These are phyloP conservation scores for Ibidorhyncha struthersii DNA, from an alignment of 2,113 vertebrate species.

Conservation along the genomic window DNA sequence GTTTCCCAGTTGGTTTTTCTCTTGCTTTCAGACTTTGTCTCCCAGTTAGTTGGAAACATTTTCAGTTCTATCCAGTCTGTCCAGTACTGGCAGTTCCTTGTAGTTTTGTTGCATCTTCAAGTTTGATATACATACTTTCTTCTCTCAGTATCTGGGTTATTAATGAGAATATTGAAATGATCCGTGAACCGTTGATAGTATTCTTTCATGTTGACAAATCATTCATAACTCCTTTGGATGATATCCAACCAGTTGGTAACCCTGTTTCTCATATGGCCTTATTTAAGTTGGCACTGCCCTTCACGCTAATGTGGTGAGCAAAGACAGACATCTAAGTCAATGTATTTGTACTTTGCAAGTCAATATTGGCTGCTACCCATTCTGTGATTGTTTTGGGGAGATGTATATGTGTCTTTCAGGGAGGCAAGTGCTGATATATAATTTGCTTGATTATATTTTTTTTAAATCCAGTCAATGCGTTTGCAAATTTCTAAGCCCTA, in stretches of 20 bases:
- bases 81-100: not conserved
- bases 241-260: not conserved
- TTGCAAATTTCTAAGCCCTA: not conserved
- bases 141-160: not conserved
- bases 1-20: not conserved
- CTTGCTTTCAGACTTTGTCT: not conserved
- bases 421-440: not conserved
- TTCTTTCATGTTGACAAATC: not conserved
- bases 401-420: not conserved
- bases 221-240: not conserved
- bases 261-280: not conserved
- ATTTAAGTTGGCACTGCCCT: not conserved
- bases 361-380: not conserved
- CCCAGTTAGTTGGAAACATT: not conserved
- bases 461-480: not conserved
- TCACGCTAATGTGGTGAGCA: not conserved
- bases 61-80: not conserved
- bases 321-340: not conserved
- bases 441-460: not conserved
- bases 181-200: not conserved
- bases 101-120: not conserved
- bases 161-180: not conserved
- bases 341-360: not conserved
- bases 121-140: not conserved
- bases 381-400: not conserved